These are phyloP conservation scores for Pediacus dermestoides DNA, from an alignment of 2,888 invertebrate species.

Conservation along the genomic window DNA sequence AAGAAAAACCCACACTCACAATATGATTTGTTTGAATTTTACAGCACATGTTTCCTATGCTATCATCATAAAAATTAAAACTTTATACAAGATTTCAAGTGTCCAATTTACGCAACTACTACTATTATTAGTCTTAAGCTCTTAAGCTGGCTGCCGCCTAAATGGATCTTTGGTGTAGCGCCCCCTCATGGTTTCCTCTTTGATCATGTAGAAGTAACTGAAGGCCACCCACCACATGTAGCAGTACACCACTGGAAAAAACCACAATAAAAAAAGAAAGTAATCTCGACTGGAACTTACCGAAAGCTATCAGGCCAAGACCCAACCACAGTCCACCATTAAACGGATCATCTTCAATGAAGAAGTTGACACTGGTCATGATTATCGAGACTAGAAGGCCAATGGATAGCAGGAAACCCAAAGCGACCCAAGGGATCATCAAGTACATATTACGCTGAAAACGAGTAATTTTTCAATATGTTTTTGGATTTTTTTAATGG, in stretches of 20 bases:
- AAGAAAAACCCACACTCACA: too few species aligned
- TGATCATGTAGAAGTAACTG: conserved; percentile 72
- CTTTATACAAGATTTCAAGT: conserved; percentile 4
- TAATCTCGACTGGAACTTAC: conserved; percentile 48
- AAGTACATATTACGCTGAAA: conserved; percentile 75
- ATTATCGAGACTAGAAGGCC: conserved; percentile 75
- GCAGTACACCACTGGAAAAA: conserved; percentile 66
- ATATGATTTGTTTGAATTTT: too few species aligned
- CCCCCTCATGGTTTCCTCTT: conserved; percentile 68
- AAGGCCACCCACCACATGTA: conserved; percentile 83
- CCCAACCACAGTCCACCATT: conserved; percentile 61
- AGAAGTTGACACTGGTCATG: conserved; percentile 72
- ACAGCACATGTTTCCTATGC: too few species aligned
- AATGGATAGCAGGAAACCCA: conserved; percentile 75
- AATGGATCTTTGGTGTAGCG: conserved; percentile 74
- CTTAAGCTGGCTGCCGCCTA: conserved; percentile 40
- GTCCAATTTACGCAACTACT: background rate
- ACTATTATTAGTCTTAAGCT: conserved; percentile 26
- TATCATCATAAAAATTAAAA: conserved; percentile 9
- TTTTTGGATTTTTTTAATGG: conserved; percentile 19
- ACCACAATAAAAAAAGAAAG: conserved; percentile 7
- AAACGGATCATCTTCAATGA: conserved; percentile 57
- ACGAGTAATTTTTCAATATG: too few species aligned
- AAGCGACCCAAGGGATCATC: conserved; percentile 81
- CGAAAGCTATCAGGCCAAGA: conserved; percentile 59